A percentile compares a stretch with the other conserved stretches of the same genome.
Evolutionary conservation across 2,797 vertebrate species (phyloP).

Genomic region (Bradypus variegatus): DNA sequence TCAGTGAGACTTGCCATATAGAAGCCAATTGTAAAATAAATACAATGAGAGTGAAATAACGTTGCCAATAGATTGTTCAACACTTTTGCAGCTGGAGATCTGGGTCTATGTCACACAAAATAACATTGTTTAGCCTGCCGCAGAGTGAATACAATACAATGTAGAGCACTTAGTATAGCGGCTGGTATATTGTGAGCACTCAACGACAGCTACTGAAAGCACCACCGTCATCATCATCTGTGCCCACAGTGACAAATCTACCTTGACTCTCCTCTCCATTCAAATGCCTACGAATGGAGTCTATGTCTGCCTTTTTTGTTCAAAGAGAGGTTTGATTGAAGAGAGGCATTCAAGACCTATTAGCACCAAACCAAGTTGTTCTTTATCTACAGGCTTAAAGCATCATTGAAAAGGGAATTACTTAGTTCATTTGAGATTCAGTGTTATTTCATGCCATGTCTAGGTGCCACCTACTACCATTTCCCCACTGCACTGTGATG

Average conservation of each 20-base stretch:
- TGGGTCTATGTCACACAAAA: too few species aligned
- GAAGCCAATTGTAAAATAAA: not conserved
- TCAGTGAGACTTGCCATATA: not conserved
- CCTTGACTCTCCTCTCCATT: not conserved
- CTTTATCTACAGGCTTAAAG: not conserved
- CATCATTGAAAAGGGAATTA: not conserved
- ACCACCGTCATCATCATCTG: not conserved
- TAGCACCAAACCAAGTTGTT: not conserved
- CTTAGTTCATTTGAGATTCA: not conserved
- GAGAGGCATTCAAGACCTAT: not conserved
- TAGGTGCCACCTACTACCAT: not conserved
- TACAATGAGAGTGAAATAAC: not conserved
- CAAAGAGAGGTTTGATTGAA: not conserved
- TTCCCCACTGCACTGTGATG: not conserved
- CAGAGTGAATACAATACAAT: accelerated
- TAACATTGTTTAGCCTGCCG: accelerated
- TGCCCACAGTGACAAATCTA: not conserved
- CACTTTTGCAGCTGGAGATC: not conserved
- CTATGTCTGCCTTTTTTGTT: not conserved
- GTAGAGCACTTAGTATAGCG: accelerated
- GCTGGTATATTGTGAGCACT: not conserved
- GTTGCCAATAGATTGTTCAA: not conserved
- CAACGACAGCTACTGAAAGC: accelerated
- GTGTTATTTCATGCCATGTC: not conserved
- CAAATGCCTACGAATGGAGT: not conserved